Conservation (phyloP, 2,113 vertebrate species). For the Eonycteris spelaea region DNA sequence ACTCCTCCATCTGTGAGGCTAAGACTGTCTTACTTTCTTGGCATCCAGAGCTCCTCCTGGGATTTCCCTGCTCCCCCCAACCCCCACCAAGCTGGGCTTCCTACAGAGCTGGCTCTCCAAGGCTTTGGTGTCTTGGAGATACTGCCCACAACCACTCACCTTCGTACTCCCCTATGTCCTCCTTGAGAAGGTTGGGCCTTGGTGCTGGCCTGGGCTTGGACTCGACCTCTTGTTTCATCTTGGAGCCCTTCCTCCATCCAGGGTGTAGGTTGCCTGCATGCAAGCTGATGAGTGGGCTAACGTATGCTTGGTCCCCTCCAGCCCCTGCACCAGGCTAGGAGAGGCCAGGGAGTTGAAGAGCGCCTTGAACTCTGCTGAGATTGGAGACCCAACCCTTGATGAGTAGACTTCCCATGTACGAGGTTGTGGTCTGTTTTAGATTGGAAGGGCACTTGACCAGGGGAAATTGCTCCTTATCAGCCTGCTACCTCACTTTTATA, state of each 20-base stretch:
- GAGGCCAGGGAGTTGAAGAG: not conserved
- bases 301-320: not conserved
- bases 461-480: not conserved
- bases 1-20: not conserved
- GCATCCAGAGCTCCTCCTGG: not conserved
- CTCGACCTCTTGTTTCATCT: not conserved
- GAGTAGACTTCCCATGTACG: not conserved
- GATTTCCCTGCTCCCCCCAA: accelerated
- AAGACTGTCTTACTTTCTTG: not conserved
- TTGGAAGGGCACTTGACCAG: not conserved
- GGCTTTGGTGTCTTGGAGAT: not conserved
- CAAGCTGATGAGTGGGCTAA: not conserved
- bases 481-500: not conserved
- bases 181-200: not conserved
- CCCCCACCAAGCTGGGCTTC: not conserved
- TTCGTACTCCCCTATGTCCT: not conserved
- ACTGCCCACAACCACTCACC: not conserved
- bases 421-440: not conserved
- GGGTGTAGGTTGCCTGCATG: not conserved
- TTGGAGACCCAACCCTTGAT: no score
- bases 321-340: not conserved
- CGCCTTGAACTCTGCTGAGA: not conserved
- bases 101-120: not conserved
- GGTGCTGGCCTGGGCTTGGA: not conserved
- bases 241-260: not conserved